Base-by-base conservation (phyloP, 2,113 vertebrate genomes). In the Tragulus kanchil region DNA sequence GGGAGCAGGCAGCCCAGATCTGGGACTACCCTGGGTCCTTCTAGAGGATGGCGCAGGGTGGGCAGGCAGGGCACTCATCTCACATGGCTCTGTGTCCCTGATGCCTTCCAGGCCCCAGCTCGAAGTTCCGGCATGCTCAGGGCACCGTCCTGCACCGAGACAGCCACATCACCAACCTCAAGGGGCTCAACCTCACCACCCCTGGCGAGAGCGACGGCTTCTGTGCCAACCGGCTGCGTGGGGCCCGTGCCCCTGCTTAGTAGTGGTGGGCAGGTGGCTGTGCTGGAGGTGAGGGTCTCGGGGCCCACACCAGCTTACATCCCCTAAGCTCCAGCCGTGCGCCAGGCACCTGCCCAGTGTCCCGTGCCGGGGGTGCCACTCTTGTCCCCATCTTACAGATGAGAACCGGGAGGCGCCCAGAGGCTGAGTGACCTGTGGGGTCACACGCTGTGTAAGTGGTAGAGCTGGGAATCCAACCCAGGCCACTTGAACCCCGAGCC, bases 131-230 rank as follows among this genome's bases (percentile, higher is more conserved):
- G 90, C 99, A 99, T 21, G 42, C 99, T 19, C 99, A 99, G 97
- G 99, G 99, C 10, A 93, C 91, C 0, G 98, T 99, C 82, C 98
- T 99, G 97, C 99, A 99, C 98, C 99, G 99, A 13, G 99, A 99
- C 98, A 99, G 98, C 8, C 99, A 99, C 98, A 99, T 99, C 98
- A 99, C 99, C 98, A 99, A 99, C 98, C 98, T 99, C 96, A 99
- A 99, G 6, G 99, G 99, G 28, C 99, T 99, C 95, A 99, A 99
- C 98, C 99, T 99, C 96, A 99, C 99, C 67, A 99, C 99, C 0
- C 99, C 99, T 0, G 99, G 99, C 0, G 99, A 99, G 98, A 98
- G 99, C 0, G 99, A 99, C 0, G 99, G 99, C 95, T 99, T 99
- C 99, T 99, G 99, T 4, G 98, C 99, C 94, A 99, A 99, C 98